Evolutionary conservation across 2,113 vertebrate species (phyloP), one percentile per base, ranked within the genome.

Genomic region (Calidris pugnax): DNA sequence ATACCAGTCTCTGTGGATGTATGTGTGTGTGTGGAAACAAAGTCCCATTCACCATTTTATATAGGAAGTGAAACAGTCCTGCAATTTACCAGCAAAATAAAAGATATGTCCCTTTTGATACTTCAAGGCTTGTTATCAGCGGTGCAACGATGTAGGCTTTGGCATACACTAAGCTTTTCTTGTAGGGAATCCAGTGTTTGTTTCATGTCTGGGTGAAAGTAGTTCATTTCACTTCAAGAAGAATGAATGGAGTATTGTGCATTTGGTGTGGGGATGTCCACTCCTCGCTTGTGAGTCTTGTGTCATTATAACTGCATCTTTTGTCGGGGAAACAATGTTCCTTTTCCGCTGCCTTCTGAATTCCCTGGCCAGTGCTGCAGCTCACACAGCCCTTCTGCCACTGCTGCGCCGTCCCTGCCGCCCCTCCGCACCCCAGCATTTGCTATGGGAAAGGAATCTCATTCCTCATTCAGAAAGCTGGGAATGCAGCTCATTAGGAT

Each of bases 401-500:
- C 59, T 79, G 39, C 50, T 83, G 67, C 4, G 1, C 3, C 5
- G 4, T 62, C 55, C 71, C 48, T 64, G 79, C 50, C 79, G 53
- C 45, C 50, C 24, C 47, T 47, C 48, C 24, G 5, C 17, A 89
- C 22, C 8, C 23, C 64, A 35, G 51, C 39, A 23, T 50, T 93
- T 87, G 66, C 64, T 22, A 3, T 78, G 85, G 69, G 47, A 95
- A 96, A 87, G 32, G 51, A 80, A 73, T 89, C 47, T 77, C 8
- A 0, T 48, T 91, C 32, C 45, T 71, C 68, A 71, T 78, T 89
- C 68, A 85, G 80, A 57, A 90, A 63, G 37, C 51, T 81, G 91
- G 68, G 87, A 93, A 89, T 50, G 28, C 47, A 82, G 90, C 93
- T 96, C 85, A 50, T 95, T 97, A 89, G 85, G 76, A 41, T 51